Percentiles rank a stretch among this genome's conserved stretches.
Evolutionary conservation across 2,113 vertebrate species (phyloP).

Genomic region (Aldabrachelys gigantea): DNA sequence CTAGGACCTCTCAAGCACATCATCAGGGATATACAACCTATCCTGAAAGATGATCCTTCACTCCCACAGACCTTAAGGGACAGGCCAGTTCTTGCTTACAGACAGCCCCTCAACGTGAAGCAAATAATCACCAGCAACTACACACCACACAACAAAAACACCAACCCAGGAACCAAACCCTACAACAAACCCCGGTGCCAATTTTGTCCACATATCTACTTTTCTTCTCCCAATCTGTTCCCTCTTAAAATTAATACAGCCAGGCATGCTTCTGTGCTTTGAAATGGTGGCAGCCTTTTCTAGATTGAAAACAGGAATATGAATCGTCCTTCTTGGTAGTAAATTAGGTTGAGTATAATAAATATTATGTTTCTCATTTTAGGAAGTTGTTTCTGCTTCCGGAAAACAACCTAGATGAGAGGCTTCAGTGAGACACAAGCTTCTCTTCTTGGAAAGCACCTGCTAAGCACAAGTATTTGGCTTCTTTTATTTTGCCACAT

Average conservation of each 20-base stretch:
- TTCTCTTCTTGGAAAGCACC: constrained; percentile 32
- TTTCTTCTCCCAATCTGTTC: not conserved
- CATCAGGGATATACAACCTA: no score
- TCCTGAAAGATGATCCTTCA: no score
- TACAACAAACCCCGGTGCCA: no score
- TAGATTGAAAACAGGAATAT: not conserved
- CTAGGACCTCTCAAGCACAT: no score
- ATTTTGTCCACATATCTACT: not conserved
- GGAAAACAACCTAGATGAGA: constrained; percentile 24
- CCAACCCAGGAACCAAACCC: no score
- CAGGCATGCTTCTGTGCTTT: not conserved
- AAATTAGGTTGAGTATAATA: not conserved
- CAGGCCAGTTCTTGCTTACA: no score
- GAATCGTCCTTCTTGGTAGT: not conserved
- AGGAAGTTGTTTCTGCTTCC: constrained; percentile 14
- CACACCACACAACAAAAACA: no score
- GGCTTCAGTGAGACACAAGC: constrained; percentile 17
- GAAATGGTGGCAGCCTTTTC: not conserved
- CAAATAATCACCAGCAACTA: no score
- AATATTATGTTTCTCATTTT: not conserved
- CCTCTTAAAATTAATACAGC: not conserved
- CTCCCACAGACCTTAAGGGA: no score
- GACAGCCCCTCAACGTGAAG: no score
- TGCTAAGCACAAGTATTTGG: constrained; percentile 74
- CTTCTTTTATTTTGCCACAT: constrained; percentile 64